A percentile compares a stretch with the other conserved stretches of the same genome.
Conservation (phyloP, 2,113 vertebrate genomes). For the Nycticryphes semicollaris region DNA sequence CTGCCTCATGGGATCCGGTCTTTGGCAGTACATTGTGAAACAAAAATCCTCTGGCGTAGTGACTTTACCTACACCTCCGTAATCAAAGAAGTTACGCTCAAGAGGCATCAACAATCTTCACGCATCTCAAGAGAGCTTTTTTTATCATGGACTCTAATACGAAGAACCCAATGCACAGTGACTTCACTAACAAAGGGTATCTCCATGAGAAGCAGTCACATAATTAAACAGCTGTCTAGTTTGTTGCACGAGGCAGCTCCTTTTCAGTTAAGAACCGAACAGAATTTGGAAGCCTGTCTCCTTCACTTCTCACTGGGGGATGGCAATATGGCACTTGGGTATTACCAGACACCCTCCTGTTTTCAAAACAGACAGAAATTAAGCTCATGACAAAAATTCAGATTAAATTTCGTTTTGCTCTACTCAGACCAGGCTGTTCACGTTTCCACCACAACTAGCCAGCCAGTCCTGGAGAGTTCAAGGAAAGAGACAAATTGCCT, state of each 20-base stretch:
- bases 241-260: neutral
- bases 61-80: neutral
- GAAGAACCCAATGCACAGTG: neutral
- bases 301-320: rapidly evolving
- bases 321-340: neutral
- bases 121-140: neutral
- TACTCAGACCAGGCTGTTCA: neutral
- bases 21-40: neutral
- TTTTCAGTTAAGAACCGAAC: neutral
- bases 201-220: neutral
- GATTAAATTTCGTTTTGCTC: neutral
- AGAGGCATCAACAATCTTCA: neutral
- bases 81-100: neutral
- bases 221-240: neutral
- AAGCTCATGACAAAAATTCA: neutral
- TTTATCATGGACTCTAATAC: neutral
- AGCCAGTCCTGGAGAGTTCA: neutral
- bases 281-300: neutral
- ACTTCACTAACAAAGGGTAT: neutral
- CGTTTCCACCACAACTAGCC: neutral
- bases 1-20: neutral
- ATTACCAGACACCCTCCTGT: neutral
- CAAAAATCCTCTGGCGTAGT: neutral
- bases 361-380: neutral
- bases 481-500: neutral